Evolutionary conservation across 2,797 vertebrate species (phyloP).

Genomic region (Centropyge bicolor): DNA sequence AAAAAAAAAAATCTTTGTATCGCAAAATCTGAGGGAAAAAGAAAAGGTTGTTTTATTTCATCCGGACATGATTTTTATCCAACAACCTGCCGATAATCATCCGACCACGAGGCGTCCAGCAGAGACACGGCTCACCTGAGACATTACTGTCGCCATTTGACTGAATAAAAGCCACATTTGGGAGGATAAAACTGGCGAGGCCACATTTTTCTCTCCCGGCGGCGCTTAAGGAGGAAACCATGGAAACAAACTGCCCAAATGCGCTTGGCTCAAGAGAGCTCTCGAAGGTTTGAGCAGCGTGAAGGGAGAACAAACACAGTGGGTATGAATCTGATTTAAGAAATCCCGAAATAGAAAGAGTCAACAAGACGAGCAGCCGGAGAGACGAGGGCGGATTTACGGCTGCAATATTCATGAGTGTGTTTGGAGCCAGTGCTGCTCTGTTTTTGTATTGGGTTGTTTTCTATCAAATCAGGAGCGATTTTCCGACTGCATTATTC

Average conservation of each 20-base stretch:
- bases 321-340: constrained; percentile 51
- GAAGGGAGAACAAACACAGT: constrained; percentile 48
- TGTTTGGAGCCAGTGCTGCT: background rate
- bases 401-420: constrained; percentile 14
- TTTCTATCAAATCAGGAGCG: no score
- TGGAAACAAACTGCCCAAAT: constrained; percentile 64
- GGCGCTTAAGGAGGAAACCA: constrained; percentile 57
- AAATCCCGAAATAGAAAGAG: constrained; percentile 54
- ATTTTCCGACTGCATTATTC: no score
- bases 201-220: constrained; percentile 5
- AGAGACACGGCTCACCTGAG: background rate
- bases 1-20: background rate
- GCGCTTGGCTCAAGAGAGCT: constrained; percentile 53
- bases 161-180: constrained; percentile 31
- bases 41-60: background rate
- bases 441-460: background rate
- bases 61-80: background rate
- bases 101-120: background rate
- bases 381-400: constrained; percentile 6
- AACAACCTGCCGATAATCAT: background rate
- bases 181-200: constrained; percentile 23
- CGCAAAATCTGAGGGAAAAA: background rate
- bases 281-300: constrained; percentile 45
- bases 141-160: constrained; percentile 17
- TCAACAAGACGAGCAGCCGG: constrained; percentile 1